These are phyloP conservation scores for Nasonia oneida DNA, from an alignment of 2,888 invertebrate genomes.

Conservation along the genomic window DNA sequence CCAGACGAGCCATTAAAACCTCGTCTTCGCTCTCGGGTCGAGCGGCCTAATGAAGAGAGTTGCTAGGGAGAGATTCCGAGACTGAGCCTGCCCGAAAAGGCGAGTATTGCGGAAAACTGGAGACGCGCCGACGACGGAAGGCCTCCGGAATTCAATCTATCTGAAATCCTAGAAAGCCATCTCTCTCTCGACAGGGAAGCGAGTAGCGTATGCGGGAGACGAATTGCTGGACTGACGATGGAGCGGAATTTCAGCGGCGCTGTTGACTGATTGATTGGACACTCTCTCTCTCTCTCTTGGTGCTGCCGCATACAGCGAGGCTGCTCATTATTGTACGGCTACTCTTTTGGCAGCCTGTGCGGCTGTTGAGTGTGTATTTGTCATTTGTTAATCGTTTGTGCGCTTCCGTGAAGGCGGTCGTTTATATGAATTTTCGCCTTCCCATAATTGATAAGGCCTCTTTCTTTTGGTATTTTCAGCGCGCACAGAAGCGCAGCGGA, in stretches of 20 bases:
- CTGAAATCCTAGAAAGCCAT: conserved; percentile 53
- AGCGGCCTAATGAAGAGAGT: conserved; percentile 7
- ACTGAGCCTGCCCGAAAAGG: not conserved
- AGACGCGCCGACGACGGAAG: not conserved
- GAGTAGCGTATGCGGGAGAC: not conserved
- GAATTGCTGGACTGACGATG: not conserved
- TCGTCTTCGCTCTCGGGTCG: not conserved
- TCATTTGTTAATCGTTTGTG: not conserved
- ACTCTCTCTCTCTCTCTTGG: not conserved
- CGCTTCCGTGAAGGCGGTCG: not conserved
- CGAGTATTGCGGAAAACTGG: too few relatives aligned
- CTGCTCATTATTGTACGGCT: not conserved
- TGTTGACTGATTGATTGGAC: not conserved
- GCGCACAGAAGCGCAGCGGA: not conserved
- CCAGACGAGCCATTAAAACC: conserved; percentile 15
- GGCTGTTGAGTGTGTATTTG: not conserved
- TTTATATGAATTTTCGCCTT: not conserved
- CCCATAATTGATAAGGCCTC: not conserved
- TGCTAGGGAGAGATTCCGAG: not conserved
- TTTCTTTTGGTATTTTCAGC: not conserved
- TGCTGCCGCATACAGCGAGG: not conserved
- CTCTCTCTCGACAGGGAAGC: not conserved
- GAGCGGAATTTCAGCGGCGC: not conserved
- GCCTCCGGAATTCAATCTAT: conserved; percentile 39
- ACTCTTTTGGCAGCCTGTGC: not conserved